phyloP scores from a whole-genome alignment of 2,888 invertebrate species.

The Apamea monoglypha region DNA sequence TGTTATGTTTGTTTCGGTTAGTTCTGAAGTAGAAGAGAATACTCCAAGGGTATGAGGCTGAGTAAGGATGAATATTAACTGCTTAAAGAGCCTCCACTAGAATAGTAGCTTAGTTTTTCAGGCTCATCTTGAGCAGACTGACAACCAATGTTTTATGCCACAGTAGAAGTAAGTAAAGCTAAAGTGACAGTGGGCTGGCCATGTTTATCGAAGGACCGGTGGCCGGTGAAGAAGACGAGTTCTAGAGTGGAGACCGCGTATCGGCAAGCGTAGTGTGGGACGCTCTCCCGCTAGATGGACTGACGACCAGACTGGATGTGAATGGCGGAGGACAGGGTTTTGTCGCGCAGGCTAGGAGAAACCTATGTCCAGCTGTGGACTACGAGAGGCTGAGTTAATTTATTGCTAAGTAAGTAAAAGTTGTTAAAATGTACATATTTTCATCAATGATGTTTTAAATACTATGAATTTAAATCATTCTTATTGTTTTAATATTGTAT shows the following conservation, averaged over 20 bases:
- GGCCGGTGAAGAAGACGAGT: background rate
- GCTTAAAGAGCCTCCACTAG: background rate
- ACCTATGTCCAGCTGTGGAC: background rate
- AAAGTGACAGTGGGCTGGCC: background rate
- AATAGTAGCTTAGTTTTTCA: background rate
- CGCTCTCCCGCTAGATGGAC: background rate
- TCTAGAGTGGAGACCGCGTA: background rate
- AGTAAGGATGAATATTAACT: background rate
- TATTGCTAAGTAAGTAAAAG: background rate
- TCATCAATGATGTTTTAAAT: background rate
- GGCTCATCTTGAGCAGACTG: background rate
- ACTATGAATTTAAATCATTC: background rate
- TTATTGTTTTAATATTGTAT: background rate
- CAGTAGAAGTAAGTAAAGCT: background rate
- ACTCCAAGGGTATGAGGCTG: background rate
- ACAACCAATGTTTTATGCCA: too few relatives aligned
- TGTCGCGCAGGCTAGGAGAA: background rate
- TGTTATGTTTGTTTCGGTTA: slow-evolving; percentile 11
- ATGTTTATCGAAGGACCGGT: background rate
- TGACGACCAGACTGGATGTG: background rate
- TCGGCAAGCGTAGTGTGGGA: background rate
- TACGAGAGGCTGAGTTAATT: background rate
- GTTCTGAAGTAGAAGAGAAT: slow-evolving; percentile 13
- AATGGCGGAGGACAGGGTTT: background rate
- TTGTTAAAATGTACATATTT: background rate